Percentiles rank a stretch among this genome's conserved stretches.
These are phyloP conservation scores for Lepidothrix coronata DNA, from an alignment of 2,113 vertebrate genomes.

Conservation along the genomic window DNA sequence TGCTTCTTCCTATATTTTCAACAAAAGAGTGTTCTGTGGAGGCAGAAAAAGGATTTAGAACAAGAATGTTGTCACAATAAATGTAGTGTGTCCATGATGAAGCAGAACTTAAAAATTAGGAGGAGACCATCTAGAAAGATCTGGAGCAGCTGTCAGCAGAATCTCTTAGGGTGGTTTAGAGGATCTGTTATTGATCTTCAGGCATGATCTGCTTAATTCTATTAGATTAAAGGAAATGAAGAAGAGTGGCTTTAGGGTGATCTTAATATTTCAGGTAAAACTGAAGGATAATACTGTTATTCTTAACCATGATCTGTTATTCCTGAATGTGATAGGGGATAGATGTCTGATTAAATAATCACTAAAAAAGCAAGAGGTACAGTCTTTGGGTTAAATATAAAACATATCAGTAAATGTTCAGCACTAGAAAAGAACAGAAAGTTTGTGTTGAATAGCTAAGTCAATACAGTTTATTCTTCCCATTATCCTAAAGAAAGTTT, in stretches of 20 bases:
- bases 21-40: not conserved
- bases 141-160: not conserved
- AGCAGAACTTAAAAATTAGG: not conserved
- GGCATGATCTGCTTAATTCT: not conserved
- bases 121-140: not conserved
- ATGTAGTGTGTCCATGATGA: not conserved
- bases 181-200: not conserved
- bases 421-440: not conserved
- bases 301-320: not conserved
- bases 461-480: not conserved
- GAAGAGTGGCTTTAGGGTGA: not conserved
- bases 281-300: not conserved
- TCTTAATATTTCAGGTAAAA: not conserved
- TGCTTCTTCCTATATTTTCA: not conserved
- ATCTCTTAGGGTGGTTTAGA: not conserved
- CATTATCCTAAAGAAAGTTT: not conserved
- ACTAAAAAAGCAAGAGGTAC: not conserved
- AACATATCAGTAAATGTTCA: not conserved
- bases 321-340: not conserved
- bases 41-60: not conserved
- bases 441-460: not conserved
- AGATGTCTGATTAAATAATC: not conserved
- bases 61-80: not conserved
- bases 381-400: not conserved
- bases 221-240: not conserved